phyloP scores from a whole-genome alignment of 2,797 vertebrate species.

The Falco novaeseelandiae region DNA sequence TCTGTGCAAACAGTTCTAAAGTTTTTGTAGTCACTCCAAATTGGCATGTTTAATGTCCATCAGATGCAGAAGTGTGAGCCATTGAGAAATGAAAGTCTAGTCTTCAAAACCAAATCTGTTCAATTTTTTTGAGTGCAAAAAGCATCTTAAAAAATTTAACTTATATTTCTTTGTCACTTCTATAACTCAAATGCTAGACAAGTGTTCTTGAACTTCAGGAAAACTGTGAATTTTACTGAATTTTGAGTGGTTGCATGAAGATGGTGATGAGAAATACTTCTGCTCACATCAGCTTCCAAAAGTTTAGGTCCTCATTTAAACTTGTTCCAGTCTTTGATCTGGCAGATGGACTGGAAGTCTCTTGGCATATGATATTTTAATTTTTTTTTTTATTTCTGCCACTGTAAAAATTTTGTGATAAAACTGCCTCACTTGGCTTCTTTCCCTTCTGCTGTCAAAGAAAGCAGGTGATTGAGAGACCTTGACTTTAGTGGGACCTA shows the following conservation, averaged over 20 bases:
- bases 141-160: constrained; percentile 55
- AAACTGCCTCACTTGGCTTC: not conserved
- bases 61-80: constrained; percentile 44
- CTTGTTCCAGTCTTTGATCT: not conserved
- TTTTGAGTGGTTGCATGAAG: not conserved
- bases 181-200: not conserved
- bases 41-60: not conserved
- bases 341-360: not conserved
- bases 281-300: not conserved
- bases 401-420: not conserved
- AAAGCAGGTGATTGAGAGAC: not conserved
- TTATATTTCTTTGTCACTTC: constrained; percentile 16
- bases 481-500: not conserved
- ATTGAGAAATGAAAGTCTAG: constrained; percentile 15
- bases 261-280: not conserved
- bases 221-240: not conserved
- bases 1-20: not conserved
- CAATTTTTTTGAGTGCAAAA: constrained; percentile 29
- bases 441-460: not conserved
- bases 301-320: not conserved
- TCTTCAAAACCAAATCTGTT: constrained; percentile 22
- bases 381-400: not conserved
- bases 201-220: not conserved
- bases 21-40: not conserved
- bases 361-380: not conserved